Conservation (phyloP, 2,888 invertebrate genomes). For the Cryptus viduatorius region DNA sequence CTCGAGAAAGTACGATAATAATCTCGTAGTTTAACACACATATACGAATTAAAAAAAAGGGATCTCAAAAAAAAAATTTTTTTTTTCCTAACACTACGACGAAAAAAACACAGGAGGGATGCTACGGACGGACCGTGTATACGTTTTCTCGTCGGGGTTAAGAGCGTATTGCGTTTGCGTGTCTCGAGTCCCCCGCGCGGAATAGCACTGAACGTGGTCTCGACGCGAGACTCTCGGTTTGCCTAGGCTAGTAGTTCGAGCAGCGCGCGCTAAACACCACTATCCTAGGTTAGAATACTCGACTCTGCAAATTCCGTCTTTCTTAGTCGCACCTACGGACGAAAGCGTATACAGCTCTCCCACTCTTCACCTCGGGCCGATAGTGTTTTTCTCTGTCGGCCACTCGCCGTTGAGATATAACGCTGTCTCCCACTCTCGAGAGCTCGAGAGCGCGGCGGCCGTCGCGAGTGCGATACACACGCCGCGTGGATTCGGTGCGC, state of each 20-base stretch:
- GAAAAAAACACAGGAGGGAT: not conserved
- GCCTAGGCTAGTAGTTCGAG: conserved; percentile 81
- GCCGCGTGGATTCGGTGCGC: conserved; percentile 77
- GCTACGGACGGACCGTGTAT: not conserved
- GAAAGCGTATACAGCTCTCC: not conserved
- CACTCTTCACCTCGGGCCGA: conserved; percentile 41
- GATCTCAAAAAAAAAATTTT: not conserved
- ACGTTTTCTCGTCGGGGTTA: not conserved
- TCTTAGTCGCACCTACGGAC: conserved; percentile 48
- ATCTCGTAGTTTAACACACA: no score
- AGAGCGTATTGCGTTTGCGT: conserved; percentile 45
- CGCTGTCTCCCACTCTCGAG: conserved; percentile 65
- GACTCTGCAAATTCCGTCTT: conserved; percentile 58
- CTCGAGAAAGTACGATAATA: no score
- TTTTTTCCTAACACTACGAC: not conserved
- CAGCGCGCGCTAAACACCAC: conserved; percentile 81
- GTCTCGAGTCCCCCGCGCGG: conserved; percentile 74
- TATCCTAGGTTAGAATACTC: conserved; percentile 83
- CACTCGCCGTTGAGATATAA: not conserved
- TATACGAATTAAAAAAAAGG: not conserved
- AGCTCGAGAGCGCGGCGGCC: conserved; percentile 43
- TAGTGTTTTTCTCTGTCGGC: conserved; percentile 16
- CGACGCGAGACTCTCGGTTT: conserved; percentile 79
- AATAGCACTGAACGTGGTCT: conserved; percentile 81
- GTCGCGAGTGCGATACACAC: conserved; percentile 71